Evolutionary conservation across 2,888 invertebrate genomes (phyloP).

Genomic region (Drosophila austrosaltans): DNA sequence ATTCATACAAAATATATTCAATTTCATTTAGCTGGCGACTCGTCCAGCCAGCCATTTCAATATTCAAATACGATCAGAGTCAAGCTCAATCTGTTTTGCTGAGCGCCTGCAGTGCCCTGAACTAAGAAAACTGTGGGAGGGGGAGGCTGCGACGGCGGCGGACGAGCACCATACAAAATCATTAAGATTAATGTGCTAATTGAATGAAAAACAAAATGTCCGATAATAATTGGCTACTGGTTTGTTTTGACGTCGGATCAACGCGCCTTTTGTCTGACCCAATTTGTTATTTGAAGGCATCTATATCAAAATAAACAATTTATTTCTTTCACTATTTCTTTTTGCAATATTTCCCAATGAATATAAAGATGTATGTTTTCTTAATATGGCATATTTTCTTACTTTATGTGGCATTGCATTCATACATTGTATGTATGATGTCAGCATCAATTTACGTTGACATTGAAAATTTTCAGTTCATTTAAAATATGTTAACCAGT

Average conservation of each 20-base stretch:
- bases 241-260: slow-evolving; percentile 43
- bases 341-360: slow-evolving; percentile 36
- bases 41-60: slow-evolving; percentile 58
- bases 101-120: slow-evolving; percentile 62
- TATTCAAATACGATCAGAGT: slow-evolving; percentile 58
- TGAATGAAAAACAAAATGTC: slow-evolving; percentile 20
- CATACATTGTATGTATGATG: slow-evolving; percentile 53
- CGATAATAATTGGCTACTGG: slow-evolving; percentile 34
- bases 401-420: slow-evolving; percentile 22
- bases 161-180: slow-evolving; percentile 22
- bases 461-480: slow-evolving; percentile 58
- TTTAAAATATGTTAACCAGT: slow-evolving; percentile 5
- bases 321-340: slow-evolving; percentile 51
- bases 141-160: background rate
- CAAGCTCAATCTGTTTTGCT: slow-evolving; percentile 44
- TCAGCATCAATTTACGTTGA: slow-evolving; percentile 56
- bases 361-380: background rate
- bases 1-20: slow-evolving; percentile 76
- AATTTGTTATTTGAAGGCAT: slow-evolving; percentile 56
- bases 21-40: slow-evolving; percentile 57
- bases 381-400: background rate
- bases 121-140: background rate
- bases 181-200: slow-evolving; percentile 58
- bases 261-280: slow-evolving; percentile 55
- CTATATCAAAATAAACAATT: slow-evolving; percentile 52